Conservation (phyloP, 2,888 invertebrate genomes). For the Eilema caniola region DNA sequence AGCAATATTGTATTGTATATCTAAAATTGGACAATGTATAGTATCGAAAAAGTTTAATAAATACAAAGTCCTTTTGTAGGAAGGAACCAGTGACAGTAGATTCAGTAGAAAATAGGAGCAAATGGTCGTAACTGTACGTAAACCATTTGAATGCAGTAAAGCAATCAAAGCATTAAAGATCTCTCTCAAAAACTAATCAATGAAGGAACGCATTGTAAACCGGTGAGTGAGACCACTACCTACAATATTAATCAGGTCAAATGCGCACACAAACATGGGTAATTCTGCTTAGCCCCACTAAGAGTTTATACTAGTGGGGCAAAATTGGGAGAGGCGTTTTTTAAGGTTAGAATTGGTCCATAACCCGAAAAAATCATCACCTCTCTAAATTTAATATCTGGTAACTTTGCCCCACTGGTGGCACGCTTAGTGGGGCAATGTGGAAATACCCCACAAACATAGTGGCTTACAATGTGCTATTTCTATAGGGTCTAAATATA, state of each 20-base stretch:
- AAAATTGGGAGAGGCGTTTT: too few relatives aligned
- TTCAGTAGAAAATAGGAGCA: constrained; percentile 56
- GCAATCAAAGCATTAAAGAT: constrained; percentile 12
- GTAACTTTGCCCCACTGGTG: too few relatives aligned
- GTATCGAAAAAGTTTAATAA: constrained; percentile 49
- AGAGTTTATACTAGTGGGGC: too few relatives aligned
- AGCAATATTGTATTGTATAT: constrained; percentile 28
- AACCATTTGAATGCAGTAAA: background rate
- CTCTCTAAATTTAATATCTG: too few relatives aligned
- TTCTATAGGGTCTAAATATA: constrained; percentile 12
- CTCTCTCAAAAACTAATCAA: constrained; percentile 8
- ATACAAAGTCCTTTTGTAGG: constrained; percentile 54
- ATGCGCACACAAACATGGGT: background rate
- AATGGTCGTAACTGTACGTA: constrained; percentile 9
- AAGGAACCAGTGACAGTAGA: constrained; percentile 60
- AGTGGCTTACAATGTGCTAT: constrained; percentile 15
- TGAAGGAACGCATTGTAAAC: constrained; percentile 2
- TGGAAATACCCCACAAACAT: constrained; percentile 8
- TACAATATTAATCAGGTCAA: constrained; percentile 1
- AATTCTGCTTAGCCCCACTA: too few relatives aligned
- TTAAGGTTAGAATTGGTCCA: too few relatives aligned
- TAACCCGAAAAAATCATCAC: too few relatives aligned
- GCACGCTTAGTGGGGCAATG: too few relatives aligned
- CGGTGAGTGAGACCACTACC: constrained; percentile 14
- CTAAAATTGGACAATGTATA: constrained; percentile 54